Evolutionary conservation across 1,140 invertebrate species (phyloP), one percentile per base, ranked within the genome.

Genomic region (Yoshiicerus persimilis): DNA sequence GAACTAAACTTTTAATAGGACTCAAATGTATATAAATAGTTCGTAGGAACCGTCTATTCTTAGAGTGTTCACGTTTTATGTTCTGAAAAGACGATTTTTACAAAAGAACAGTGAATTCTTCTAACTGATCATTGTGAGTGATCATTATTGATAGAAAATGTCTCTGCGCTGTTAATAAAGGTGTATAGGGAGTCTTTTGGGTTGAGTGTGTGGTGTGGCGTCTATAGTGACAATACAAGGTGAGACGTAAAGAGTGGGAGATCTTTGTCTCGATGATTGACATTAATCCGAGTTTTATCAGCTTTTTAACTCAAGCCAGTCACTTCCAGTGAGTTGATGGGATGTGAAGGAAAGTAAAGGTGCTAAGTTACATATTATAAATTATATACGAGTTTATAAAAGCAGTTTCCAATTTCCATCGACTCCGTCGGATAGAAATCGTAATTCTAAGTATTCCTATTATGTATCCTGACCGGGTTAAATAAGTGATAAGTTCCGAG

Each of bases 241-340:
- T 47, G 41, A 84, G 83, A 23, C 23, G 83, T 41, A 84, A 47
- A 47, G 41, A 84, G 83, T 84, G 83, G 83, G 41, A 84, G 83
- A 84, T 84, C 83, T 56, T 84, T 84, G 83, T 84, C 83, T 84
- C 38, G 83, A 84, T 84, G 83, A 84, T 84, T 84, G 83, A 84
- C 83, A 84, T 41, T 84, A 84, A 84, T 84, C 83, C 83, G 16
- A 30, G 38, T 84, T 84, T 84, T 84, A 84, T 84, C 83, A 84
- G 41, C 83, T 84, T 84, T 84, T 41, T 80, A 80, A 34, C 75
- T 80, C 75, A 80, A 80, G 75, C 75, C 75, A 80, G 75, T 80
- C 75, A 80, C 75, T 80, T 80, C 75, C 32, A 80, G 34, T 80
- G 75, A 80, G 75, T 32, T 80, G 75, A 80, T 80, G 75, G 75